Base-by-base conservation (phyloP, 2,797 vertebrate species). In the Eulemur rubriventer region DNA sequence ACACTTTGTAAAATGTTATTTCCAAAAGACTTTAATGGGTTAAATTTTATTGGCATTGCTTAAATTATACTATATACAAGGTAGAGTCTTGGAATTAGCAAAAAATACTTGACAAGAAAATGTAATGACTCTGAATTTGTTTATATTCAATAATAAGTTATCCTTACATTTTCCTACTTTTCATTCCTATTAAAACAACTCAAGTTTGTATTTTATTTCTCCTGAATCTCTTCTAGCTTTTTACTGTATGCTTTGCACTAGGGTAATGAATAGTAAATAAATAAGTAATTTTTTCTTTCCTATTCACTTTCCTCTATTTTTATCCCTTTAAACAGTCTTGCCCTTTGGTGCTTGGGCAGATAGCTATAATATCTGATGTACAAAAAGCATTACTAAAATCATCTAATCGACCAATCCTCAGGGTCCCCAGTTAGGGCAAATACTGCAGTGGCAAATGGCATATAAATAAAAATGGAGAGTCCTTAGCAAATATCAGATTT, bases 141-240 rank as follows among this genome's bases (percentile, higher is more conserved):
- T 95, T 63, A 55, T 50, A 35, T 85, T 95, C 33, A 92, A 61
- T 75, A 96, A 90, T 35, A 94, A 95, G 50, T 16, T 65, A 59
- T 33, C 17, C 35, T 86, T 50, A 72, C 7, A 78, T 52, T 92
- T 95, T 75, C 55, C 30, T 90, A 35, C 24, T 46, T 43, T 89
- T 75, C 61, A 35, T 59, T 75, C 24, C 28, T 46, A 2, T 59
- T 83, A 79, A 6, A 73, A 69, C 12, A 65, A 89, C 22, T 89
- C n/a, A 70, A 38, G 8, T 59, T 94, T 85, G 38, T 22, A 70
- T 41, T 89, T 93, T 81, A 33, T 88, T 76, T 57, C 69, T 52
- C 73, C n/a, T 73, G 30, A 83, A 76, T 79, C 73, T 87, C 11
- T 80, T 84, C 63, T 82, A 59, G 9, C 28, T n/a, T 73, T 91